Base-by-base conservation (phyloP, 2,888 invertebrate genomes). In the Sesia apiformis region DNA sequence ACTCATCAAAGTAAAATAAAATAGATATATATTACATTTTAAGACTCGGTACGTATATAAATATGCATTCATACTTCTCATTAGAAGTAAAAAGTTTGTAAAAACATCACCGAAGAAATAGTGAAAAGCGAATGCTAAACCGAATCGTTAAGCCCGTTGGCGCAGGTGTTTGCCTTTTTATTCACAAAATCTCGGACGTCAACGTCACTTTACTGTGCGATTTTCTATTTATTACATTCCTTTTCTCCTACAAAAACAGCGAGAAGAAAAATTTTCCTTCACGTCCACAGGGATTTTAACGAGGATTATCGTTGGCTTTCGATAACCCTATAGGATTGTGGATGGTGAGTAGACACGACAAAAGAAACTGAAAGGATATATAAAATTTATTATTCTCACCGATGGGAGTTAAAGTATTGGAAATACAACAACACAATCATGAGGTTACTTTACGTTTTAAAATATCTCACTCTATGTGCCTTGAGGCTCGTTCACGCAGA, bases 281-380 rank as follows among this genome's bases (percentile, higher is more conserved):
- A 49, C 49, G 50, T 53, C 38, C 38, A 41, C 41, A 53, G 50
- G 49, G 39, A 39, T 23, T 38, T 50, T 50, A 4, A 38, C 55
- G 49, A 53, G 50, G 51, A 55, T 64, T 64, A 63, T 53, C 46
- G 58, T 55, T 55, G 60, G 57, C 61, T 56, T 60, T 51, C 57
- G 55, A 56, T 63, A 64, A 62, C 58, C 60, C 62, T 56, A 55
- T 58, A 60, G 63, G 62, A 61, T 63, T 61, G 57, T 51, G 61
- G 49, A 58, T 61, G 54, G 58, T 52, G 55, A 58, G 57, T 58
- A 59, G 58, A 59, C 57, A 61, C 55, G 46, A 52, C 55, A 46
- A 58, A 60, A 49, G 53, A 52, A 57, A 55, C 23, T 56, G 55
- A 40, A 54, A 61, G 59, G 56, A 61, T 59, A 23, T 53, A 60